Conservation (phyloP, 2,888 invertebrate genomes). For the Acrobasis suavella region DNA sequence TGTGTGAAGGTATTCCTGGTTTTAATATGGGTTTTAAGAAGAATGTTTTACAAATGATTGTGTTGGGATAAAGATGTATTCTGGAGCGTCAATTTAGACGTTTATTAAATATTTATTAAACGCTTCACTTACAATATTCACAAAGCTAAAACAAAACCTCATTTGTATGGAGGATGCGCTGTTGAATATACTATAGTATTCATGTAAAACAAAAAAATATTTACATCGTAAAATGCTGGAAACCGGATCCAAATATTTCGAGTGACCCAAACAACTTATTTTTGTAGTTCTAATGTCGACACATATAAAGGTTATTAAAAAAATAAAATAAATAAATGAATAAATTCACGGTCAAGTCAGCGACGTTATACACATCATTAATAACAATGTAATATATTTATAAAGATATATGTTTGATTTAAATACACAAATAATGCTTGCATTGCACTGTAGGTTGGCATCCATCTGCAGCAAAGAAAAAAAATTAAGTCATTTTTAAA, state of each 20-base stretch:
- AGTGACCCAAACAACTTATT: conserved; percentile 9
- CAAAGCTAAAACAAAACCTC: conserved; percentile 2
- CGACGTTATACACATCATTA: neutral
- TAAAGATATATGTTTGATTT: too few species aligned
- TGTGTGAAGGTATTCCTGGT: too few species aligned
- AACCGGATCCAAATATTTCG: conserved; percentile 20
- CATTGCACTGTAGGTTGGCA: too few species aligned
- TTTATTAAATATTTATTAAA: neutral
- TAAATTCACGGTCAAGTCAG: conserved; percentile 4
- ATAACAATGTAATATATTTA: neutral
- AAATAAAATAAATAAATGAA: neutral
- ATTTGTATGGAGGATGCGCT: conserved; percentile 8
- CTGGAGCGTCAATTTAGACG: neutral
- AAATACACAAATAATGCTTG: too few species aligned
- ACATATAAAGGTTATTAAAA: conserved; percentile 5
- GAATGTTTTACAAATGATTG: neutral
- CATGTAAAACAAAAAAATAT: conserved; percentile 5
- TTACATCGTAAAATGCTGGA: neutral
- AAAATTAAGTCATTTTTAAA: too few species aligned
- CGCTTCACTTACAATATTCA: neutral
- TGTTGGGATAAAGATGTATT: neutral
- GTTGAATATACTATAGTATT: neutral
- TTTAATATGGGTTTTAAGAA: too few species aligned
- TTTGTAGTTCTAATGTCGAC: neutral
- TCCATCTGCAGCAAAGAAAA: too few species aligned